Base-by-base conservation (phyloP, 2,113 vertebrate species). In the Athene noctua region DNA sequence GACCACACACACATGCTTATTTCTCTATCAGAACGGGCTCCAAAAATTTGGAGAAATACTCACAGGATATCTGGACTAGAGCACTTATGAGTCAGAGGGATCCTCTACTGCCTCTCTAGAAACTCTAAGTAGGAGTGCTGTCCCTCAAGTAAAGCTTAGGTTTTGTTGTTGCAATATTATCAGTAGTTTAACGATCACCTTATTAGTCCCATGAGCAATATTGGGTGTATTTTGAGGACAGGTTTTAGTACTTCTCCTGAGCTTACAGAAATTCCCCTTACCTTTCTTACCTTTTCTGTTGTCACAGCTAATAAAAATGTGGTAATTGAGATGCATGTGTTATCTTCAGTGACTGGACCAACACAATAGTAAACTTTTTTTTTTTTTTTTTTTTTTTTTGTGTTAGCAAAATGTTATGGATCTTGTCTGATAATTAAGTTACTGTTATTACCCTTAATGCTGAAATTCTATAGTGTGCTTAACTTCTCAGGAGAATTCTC, bases 1-100 rank as follows among this genome's bases (percentile, higher is more conserved):
- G 26, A 82, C 18, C 1, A 0, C 25, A n/a, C 8, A 25, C 2
- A 4, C 13, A 32, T 5, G 15, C 5, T 17, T 80, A 42, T 72
- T 5, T 23, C 13, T 74, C 7, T 49, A 58, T 63, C 4, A 57
- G 29, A 46, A 88, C 13, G 1, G 9, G 5, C 10, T 70, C 5
- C 2, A 52, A 73, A 79, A 30, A 34, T 49, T 5, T 62, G 10
- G 16, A 82, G 10, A 46, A 72, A 63, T 51, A 34, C 10, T 26
- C 15, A 54, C 12, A 54, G 12, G 44, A 49, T 42, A 44, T 9
- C 6, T 74, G 27, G 14, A 54, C 59, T 55, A 66, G 36, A 90
- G 15, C 10, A 32, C 8, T 63, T 73, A 26, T 3, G 55, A 86
- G 23, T 57, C 80, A 61, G 51, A 88, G 4, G 1, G 1, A 6